phyloP scores from a whole-genome alignment of 1,140 invertebrate genomes.

The Oedothorax gibbosus region DNA sequence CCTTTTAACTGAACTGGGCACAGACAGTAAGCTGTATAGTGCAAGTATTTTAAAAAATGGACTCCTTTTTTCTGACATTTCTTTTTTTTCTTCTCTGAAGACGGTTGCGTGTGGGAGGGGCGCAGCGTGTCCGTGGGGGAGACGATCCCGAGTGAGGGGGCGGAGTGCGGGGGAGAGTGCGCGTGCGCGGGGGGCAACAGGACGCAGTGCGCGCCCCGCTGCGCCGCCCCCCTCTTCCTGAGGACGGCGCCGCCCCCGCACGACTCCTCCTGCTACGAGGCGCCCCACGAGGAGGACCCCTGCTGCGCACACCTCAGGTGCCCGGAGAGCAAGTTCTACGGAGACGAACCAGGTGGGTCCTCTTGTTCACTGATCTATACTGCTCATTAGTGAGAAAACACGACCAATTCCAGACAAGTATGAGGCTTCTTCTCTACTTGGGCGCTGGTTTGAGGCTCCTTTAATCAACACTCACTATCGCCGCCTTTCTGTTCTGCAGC shows the following conservation, averaged over 20 bases:
- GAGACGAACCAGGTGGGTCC: slow-evolving; percentile 24
- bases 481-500: too few species aligned
- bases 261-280: slow-evolving; percentile 81
- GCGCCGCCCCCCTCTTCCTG: slow-evolving; percentile 57
- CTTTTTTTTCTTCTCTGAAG: slow-evolving; percentile 52
- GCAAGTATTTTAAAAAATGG: neutral
- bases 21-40: slow-evolving; percentile 16
- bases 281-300: slow-evolving; percentile 76
- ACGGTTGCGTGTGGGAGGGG: slow-evolving; percentile 67
- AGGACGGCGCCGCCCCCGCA: slow-evolving; percentile 70
- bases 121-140: slow-evolving; percentile 67
- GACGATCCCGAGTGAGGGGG: slow-evolving; percentile 64
- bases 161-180: slow-evolving; percentile 68
- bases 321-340: slow-evolving; percentile 63
- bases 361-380: too few species aligned
- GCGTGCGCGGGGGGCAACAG: slow-evolving; percentile 64
- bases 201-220: slow-evolving; percentile 56
- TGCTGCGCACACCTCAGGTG: slow-evolving; percentile 82
- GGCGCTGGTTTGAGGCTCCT: too few species aligned
- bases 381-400: too few species aligned
- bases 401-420: too few species aligned
- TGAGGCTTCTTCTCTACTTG: too few species aligned
- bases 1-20: neutral
- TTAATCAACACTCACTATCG: too few species aligned
- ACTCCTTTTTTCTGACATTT: neutral